Base-by-base conservation (phyloP, 2,888 invertebrate genomes). In the Criorhina ranunculi region DNA sequence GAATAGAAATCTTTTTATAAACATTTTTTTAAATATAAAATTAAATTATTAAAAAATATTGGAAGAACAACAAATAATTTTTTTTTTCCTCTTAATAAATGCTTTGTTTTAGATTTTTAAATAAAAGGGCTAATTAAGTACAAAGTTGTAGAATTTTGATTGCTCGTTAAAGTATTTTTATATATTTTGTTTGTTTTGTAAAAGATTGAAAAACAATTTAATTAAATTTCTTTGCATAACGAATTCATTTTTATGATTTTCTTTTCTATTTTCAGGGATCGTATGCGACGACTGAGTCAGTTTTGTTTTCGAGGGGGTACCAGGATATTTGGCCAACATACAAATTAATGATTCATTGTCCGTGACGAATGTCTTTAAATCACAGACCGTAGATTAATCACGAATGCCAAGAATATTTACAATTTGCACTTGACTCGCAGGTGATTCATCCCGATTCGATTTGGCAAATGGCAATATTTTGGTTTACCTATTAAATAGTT, bases 191-290 rank as follows among this genome's bases (percentile, higher is more conserved):
- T 69, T 64, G 15, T 57, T 77, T 78, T 77, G 86, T 87, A 87
- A 87, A 87, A 86, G 87, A 86, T 87, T 87, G 87, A 72, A 44
- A 44, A 67, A 75, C 73, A 80, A 70, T 76, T 67, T 73, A 81
- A 85, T 87, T 87, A 82, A 78, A 85, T 86, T 87, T 86, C 83
- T 83, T 83, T 82, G 69, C 72, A 59, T 49, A 81, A 80, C 67
- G 75, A 78, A 60, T 62, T 64, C 77, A 76, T 73, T 70, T 42
- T 35, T 59, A 69, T 75, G 59, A 44, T 57, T 66, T 9, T 42
- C 76, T 87, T 78, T 85, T 86, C 69, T 73, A 75, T 85, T 79
- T 78, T 60, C 78, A 85, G 83, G 59, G 33, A 44, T n/a, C 44
- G 8, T 37, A 49, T n/a, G 24, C 24, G 1, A 24, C 2, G 62